Conservation (phyloP, 2,113 vertebrate species). For the Acanthisitta chloris region DNA sequence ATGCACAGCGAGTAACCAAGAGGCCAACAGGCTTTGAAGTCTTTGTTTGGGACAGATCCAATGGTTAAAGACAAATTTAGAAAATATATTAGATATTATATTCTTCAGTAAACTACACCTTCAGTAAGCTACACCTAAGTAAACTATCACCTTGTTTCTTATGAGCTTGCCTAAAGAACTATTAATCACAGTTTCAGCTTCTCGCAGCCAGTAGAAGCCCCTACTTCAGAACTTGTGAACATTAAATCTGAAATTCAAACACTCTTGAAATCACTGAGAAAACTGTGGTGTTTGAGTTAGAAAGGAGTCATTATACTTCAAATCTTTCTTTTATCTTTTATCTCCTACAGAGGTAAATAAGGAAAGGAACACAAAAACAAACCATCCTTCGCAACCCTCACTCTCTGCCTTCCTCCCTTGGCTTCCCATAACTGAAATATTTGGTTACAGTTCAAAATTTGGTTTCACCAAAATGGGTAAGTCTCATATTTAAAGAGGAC, state of each 20-base stretch:
- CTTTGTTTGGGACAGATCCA: neutral
- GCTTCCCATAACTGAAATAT: neutral
- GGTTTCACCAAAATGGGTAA: neutral
- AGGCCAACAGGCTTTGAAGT: neutral
- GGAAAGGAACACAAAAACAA: too few relatives aligned
- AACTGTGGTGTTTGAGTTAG: neutral
- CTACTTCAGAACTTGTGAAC: neutral
- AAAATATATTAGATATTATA: neutral
- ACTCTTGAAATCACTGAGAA: neutral
- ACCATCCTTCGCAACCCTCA: neutral
- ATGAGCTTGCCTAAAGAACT: neutral
- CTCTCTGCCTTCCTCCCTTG: neutral
- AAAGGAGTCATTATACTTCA: neutral
- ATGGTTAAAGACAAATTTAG: neutral
- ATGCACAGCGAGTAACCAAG: neutral
- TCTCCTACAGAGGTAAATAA: neutral
- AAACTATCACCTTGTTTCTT: neutral
- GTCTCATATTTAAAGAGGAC: neutral
- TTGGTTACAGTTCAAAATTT: neutral
- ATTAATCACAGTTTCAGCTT: neutral
- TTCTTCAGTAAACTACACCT: neutral
- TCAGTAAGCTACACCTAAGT: neutral
- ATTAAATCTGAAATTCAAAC: neutral
- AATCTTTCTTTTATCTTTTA: neutral
- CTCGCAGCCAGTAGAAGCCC: neutral